Evolutionary conservation across 2,888 invertebrate genomes (phyloP), one percentile per base, ranked within the genome.

Genomic region (Escarpia spicata): DNA sequence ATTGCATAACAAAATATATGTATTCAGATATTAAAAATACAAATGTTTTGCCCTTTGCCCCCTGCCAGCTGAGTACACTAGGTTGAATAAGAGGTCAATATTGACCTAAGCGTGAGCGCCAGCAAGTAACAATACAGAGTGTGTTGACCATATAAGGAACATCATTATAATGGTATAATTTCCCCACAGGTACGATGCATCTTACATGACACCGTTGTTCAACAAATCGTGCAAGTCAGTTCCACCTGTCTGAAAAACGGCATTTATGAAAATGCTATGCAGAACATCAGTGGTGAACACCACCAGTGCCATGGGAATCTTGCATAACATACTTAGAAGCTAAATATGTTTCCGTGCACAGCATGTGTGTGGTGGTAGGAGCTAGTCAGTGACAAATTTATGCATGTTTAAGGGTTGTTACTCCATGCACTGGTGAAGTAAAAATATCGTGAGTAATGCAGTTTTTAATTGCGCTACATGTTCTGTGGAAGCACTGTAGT

Each of bases 321-420:
- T 75, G 75, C 75, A 26, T 6, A 26, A 75, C 75, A 75, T 75
- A 15, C 75, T 75, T 26, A 75, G 75, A n/a, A 4, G 75, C 75
- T 75, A 75, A 75, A 75, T 75, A 75, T 75, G 26, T 75, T 75
- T 75, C 26, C 75, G 26, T 26, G 26, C 75, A 26, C 75, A 75
- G 75, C 75, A 26, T 75, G 75, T 75, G 6, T 75, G 19, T 6
- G 26, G 75, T 26, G 75, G 6, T 75, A 75, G 0, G 26, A 26
- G 19, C 75, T 75, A 15, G 75, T 75, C n/a, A n/a, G 19, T 6
- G 75, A 75, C 75, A 75, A 75, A 75, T 75, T 75, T 75, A 75
- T 75, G 75, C 75, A 75, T 75, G 75, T 75, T n/a, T 75, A 75
- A 75, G 75, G 75, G 75, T 75, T 75, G 75, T 75, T 26, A 75